Conservation (phyloP, 2,113 vertebrate genomes). For the Oreotragus oreotragus region DNA sequence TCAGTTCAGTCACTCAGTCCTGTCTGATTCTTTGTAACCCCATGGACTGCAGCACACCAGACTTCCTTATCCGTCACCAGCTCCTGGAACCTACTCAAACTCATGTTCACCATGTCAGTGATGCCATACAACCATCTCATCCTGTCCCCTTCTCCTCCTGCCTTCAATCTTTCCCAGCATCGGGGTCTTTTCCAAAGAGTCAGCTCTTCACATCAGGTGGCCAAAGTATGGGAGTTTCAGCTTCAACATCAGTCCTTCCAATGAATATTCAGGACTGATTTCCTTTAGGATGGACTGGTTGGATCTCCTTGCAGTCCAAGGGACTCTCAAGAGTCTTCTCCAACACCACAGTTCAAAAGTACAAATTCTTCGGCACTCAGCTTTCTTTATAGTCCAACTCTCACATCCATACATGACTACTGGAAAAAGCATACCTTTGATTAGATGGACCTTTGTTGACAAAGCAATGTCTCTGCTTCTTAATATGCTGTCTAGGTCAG, state of each 20-base stretch:
- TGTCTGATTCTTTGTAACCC: not conserved
- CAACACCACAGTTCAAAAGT: not conserved
- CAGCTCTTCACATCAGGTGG: not conserved
- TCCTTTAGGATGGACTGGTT: not conserved
- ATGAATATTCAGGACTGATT: not conserved
- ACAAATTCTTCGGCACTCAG: not conserved
- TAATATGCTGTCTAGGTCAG: not conserved
- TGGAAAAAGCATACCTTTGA: not conserved
- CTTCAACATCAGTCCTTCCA: not conserved
- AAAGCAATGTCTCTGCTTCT: not conserved
- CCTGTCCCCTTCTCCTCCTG: not conserved
- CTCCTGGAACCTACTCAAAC: not conserved
- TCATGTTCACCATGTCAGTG: not conserved
- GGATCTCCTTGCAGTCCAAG: not conserved
- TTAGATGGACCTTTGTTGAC: not conserved
- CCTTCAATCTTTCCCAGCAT: not conserved
- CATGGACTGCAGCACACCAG: rapidly evolving
- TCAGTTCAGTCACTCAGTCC: not conserved
- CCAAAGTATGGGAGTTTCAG: not conserved
- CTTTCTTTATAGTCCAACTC: not conserved
- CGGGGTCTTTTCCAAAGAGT: not conserved
- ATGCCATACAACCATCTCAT: not conserved
- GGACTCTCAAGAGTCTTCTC: not conserved
- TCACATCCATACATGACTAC: not conserved
- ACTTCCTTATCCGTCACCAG: not conserved